Base-by-base conservation (phyloP, 35 echinoderm and acorn worm species). In the Apostichopus japonicus region DNA sequence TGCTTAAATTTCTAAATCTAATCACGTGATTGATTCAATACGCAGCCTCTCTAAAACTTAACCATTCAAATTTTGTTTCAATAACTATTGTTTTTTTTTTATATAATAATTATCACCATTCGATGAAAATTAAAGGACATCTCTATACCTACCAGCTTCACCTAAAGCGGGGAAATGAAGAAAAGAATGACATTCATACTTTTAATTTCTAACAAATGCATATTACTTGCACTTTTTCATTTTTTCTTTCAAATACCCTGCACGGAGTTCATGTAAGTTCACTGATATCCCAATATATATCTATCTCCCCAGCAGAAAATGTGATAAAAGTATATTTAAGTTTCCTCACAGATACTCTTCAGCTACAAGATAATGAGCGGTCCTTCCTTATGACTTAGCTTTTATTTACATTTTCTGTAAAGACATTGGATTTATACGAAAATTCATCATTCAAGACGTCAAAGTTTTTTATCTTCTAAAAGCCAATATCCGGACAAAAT, bases 401-500 rank as follows among this genome's bases (percentile, higher is more conserved):
- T 84, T 84, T n/a, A 23, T 57, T 57, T 83, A 56, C 9, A 57
- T 58, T 57, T 57, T 54, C 53, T 58, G 51, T 58, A 58, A 54
- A 84, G 14, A 57, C 54, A 57, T 58, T 84, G 17, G 14, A 84
- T n/a, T 5, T 19, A 84, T 1, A 57, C 54, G 33, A 11, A 58
- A 58, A 17, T 75, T 59, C 54, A 84, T 84, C 81, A 84, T 10
- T 84, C 81, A 84, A 58, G n/a, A 58, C 17, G 81, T 84, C 81
- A 57, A 58, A 24, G 19, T 57, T 58, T 84, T 51, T 84, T 57
- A 83, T 83, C 79, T 83, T 52, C 79, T 75, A 57, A 24, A 84
- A 84, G 81, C 81, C 56, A 55, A 84, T 84, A 84, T 84, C 81
- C 81, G 81, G 81, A 57, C 54, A 19, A 51, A 44, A 84, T 84